Evolutionary conservation across 2,888 invertebrate genomes (phyloP).

Genomic region (Cosmia trapezina): DNA sequence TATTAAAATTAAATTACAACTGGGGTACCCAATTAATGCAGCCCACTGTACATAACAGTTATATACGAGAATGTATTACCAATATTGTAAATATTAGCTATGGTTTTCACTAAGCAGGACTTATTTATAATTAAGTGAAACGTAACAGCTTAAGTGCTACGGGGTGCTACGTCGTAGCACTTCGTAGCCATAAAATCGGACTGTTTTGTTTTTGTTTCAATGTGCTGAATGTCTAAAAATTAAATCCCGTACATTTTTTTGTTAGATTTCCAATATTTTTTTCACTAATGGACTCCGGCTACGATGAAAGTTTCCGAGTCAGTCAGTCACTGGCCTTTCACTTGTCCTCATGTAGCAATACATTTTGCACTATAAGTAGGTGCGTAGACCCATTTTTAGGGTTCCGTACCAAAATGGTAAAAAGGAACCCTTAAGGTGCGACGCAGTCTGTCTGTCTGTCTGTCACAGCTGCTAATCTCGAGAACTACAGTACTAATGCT

Average conservation of each 20-base stretch:
- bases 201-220: not conserved
- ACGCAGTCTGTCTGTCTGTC: too few relatives aligned
- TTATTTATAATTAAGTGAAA: not conserved
- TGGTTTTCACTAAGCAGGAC: not conserved
- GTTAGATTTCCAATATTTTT: not conserved
- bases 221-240: not conserved
- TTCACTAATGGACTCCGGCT: not conserved
- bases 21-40: too few relatives aligned
- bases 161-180: slow-evolving; percentile 4
- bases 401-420: too few relatives aligned
- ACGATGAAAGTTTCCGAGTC: not conserved
- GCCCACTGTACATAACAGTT: not conserved
- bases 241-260: not conserved
- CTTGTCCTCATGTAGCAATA: not conserved
- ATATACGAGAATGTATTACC: not conserved
- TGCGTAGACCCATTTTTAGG: not conserved
- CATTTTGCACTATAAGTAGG: not conserved
- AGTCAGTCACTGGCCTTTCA: not conserved
- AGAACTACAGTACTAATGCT: too few relatives aligned
- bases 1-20: too few relatives aligned
- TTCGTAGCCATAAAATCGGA: not conserved
- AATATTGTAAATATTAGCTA: slow-evolving; percentile 1
- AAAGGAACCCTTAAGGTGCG: too few relatives aligned
- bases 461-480: too few relatives aligned
- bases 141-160: slow-evolving; percentile 2